Evolutionary conservation across 2,113 vertebrate species (phyloP), one percentile per base, ranked within the genome.

Genomic region (Rhinogobius similis): DNA sequence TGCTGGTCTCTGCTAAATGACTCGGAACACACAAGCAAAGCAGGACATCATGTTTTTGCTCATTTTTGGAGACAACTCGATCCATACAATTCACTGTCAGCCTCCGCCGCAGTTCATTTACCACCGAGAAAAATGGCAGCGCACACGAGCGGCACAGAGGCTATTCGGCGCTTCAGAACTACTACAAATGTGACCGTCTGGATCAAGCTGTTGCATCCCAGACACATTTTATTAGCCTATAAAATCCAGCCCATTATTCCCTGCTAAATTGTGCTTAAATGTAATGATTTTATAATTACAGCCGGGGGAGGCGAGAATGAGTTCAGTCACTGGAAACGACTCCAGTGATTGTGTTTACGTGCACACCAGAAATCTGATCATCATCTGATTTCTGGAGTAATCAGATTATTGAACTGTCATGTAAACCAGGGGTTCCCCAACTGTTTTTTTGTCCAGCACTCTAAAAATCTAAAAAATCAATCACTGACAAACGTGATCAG

Each of bases 1-100:
- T 90, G 87, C 82, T 82, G 90, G 73, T 89, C 88, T 92, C 88
- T 87, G 68, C 65, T 70, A 87, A 85, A 87, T 74, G 55, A 65
- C 39, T 67, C 50, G 58, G 39, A 41, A 66, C 46, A 44, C 24
- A 69, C 66, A 62, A 21, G 53, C 29, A 46, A 2, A 11, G 29
- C 58, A n/a, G 58, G 27, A 61, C 44, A 29, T 39, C 36, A 71
- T 62, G 67, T 41, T 20, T 68, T 5, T 29, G 73, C 46, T 81
- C 65, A 65, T 53, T 70, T 66, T 65, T n/a, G 59, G 55, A 67
- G 44, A 64, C 39, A 67, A 20, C 61, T 46, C 64, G 43, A 50
- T 48, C 50, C 38, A 71, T 18, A 41, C 55, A 48, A 58, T 46
- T 50, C 18, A 48, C n/a, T 63, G 39, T 67, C 46, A 68, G 16